Evolutionary conservation across 2,888 invertebrate species (phyloP).

Genomic region (Agrilus cyanescens): DNA sequence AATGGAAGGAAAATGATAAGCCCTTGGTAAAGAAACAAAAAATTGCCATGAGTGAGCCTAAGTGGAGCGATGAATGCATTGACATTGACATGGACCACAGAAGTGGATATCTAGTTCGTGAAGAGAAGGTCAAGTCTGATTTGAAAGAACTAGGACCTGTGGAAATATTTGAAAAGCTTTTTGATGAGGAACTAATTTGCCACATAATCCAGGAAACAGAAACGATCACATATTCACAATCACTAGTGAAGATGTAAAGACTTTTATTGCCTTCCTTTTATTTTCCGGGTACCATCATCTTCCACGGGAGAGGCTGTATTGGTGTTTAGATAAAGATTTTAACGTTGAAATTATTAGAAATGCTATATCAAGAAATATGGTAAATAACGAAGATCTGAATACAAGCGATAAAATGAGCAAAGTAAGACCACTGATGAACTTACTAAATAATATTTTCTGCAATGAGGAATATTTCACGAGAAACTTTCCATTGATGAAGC

Average conservation of each 20-base stretch:
- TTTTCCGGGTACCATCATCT: slow-evolving; percentile 23
- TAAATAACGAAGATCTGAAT: slow-evolving; percentile 9
- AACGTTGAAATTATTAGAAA: slow-evolving; percentile 19
- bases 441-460: slow-evolving; percentile 14
- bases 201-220: neutral
- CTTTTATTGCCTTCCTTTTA: slow-evolving; percentile 14
- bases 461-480: slow-evolving; percentile 16
- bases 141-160: slow-evolving; percentile 6
- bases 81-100: too few relatives aligned
- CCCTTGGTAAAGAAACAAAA: too few relatives aligned
- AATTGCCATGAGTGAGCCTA: too few relatives aligned
- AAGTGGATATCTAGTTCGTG: too few relatives aligned
- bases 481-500: slow-evolving; percentile 18
- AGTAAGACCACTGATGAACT: slow-evolving; percentile 9
- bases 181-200: neutral
- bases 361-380: slow-evolving; percentile 18
- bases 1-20: too few relatives aligned
- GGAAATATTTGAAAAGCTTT: slow-evolving; percentile 4
- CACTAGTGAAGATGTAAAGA: slow-evolving; percentile 4
- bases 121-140: slow-evolving; percentile 3
- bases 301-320: slow-evolving; percentile 22
- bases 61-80: too few relatives aligned
- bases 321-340: slow-evolving; percentile 23
- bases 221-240: slow-evolving; percentile 5
- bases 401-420: slow-evolving; percentile 13